These are phyloP conservation scores for Calosoma granatense DNA, from an alignment of 1,140 invertebrate genomes.

Conservation along the genomic window DNA sequence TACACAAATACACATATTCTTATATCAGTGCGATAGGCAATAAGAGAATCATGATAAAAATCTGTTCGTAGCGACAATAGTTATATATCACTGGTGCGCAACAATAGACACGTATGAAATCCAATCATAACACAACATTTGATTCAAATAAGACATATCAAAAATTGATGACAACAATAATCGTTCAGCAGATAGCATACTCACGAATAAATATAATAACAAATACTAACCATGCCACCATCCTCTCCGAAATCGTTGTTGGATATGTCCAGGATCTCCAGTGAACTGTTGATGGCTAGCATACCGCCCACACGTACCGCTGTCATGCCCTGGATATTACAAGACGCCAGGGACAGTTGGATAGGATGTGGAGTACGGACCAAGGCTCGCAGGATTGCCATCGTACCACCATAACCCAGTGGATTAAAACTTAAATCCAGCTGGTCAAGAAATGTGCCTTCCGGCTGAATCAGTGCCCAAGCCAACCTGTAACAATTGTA, in stretches of 20 bases:
- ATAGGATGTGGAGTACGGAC: conserved; percentile 23
- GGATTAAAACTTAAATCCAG: conserved; percentile 32
- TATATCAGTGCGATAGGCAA: too few relatives aligned
- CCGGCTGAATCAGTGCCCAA: neutral
- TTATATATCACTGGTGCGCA: too few relatives aligned
- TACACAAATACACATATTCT: too few relatives aligned
- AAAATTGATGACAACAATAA: too few relatives aligned
- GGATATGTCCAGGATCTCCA: conserved; percentile 29
- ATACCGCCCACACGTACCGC: conserved; percentile 25
- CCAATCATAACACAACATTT: too few relatives aligned
- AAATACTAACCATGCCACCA: too few relatives aligned
- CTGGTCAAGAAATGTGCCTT: conserved; percentile 18
- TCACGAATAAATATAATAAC: too few relatives aligned
- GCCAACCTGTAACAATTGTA: neutral
- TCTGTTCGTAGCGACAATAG: too few relatives aligned
- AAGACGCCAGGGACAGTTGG: conserved; percentile 27
- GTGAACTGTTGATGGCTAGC: conserved; percentile 25
- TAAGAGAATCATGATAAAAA: too few relatives aligned
- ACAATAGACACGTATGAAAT: too few relatives aligned
- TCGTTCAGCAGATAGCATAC: too few relatives aligned
- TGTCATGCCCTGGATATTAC: conserved; percentile 25
- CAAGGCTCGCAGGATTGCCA: conserved; percentile 29
- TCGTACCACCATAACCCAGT: conserved; percentile 27
- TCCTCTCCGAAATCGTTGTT: conserved; percentile 30
- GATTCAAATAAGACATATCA: too few relatives aligned